Conservation (phyloP, 2,888 invertebrate species). For the Eumacrocentrus americanus region DNA sequence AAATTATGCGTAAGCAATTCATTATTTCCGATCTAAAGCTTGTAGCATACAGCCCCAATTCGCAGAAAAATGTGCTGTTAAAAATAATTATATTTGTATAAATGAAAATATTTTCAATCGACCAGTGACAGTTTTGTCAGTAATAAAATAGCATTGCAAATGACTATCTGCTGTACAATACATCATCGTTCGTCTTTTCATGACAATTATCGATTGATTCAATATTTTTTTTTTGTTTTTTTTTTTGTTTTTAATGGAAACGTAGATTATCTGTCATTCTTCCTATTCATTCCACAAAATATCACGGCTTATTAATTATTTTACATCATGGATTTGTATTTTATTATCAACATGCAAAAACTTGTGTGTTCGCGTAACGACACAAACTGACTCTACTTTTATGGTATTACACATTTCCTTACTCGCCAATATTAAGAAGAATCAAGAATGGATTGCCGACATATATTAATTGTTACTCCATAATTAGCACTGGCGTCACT, state of each 20-base stretch:
- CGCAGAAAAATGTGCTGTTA: too few relatives aligned
- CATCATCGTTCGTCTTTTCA: neutral
- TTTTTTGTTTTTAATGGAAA: neutral
- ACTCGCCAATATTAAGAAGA: too few relatives aligned
- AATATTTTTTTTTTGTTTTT: too few relatives aligned
- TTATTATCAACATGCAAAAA: neutral
- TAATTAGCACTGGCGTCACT: neutral
- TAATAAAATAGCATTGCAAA: neutral
- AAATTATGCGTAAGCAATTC: too few relatives aligned
- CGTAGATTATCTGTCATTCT: neutral
- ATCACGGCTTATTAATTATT: neutral
- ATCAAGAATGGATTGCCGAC: neutral
- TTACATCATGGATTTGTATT: neutral
- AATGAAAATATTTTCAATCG: neutral
- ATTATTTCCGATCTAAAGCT: too few relatives aligned
- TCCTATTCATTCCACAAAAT: neutral
- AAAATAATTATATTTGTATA: too few relatives aligned
- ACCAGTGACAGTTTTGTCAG: neutral
- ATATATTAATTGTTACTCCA: neutral
- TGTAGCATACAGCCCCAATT: too few relatives aligned
- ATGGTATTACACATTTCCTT: neutral
- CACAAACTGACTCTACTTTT: neutral
- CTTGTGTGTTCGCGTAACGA: too few relatives aligned
- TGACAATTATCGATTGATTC: neutral
- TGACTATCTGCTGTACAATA: neutral